Conservation (phyloP, 2,797 vertebrate species). For the Cirrhinus mrigala region DNA sequence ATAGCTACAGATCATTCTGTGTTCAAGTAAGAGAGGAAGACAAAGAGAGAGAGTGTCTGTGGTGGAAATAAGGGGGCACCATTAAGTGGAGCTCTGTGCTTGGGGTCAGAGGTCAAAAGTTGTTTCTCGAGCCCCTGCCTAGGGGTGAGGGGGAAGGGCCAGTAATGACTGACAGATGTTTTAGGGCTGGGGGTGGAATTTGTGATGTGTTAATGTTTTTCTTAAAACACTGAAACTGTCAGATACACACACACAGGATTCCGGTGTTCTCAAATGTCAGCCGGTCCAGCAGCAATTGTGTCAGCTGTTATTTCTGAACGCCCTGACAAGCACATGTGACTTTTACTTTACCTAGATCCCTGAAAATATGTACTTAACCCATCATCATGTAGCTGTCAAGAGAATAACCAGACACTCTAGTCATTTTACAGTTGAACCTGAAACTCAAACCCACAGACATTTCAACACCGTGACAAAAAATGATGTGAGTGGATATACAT, state of each 20-base stretch:
- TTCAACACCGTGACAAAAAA: neutral
- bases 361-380: slow-evolving; percentile 6
- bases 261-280: slow-evolving; percentile 72
- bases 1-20: neutral
- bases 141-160: slow-evolving; percentile 52
- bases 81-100: slow-evolving; percentile 46
- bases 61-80: slow-evolving; percentile 45
- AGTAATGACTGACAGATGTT: slow-evolving; percentile 82
- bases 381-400: slow-evolving; percentile 9
- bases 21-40: slow-evolving; percentile 9
- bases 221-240: slow-evolving; percentile 28
- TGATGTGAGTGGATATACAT: neutral
- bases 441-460: neutral
- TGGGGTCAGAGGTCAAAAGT: slow-evolving; percentile 54
- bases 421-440: neutral
- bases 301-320: slow-evolving; percentile 74
- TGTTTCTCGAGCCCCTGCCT: slow-evolving; percentile 39
- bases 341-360: slow-evolving; percentile 20
- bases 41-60: neutral
- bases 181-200: slow-evolving; percentile 66
- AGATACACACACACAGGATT: slow-evolving; percentile 17
- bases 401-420: neutral
- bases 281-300: slow-evolving; percentile 66
- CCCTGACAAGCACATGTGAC: slow-evolving; percentile 33
- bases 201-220: slow-evolving; percentile 30